Evolutionary conservation across 1,140 invertebrate genomes (phyloP).

Genomic region (Temnothorax curvispinosus): DNA sequence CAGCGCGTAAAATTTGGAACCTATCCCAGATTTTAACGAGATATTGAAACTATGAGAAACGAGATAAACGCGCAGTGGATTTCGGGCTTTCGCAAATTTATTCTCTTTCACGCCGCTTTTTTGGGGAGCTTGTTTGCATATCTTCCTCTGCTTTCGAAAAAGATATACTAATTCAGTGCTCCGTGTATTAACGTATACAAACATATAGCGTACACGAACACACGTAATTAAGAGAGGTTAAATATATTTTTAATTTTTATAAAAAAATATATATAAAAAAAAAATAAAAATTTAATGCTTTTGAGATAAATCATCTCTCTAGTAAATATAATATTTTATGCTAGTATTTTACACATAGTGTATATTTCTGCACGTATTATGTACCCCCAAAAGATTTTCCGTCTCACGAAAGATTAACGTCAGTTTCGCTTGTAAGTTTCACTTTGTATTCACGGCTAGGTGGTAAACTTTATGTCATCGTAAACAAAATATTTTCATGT

Average conservation of each 20-base stretch:
- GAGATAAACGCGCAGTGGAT: not conserved
- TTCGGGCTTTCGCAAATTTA: not conserved
- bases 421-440: conserved; percentile 10
- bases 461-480: conserved; percentile 14
- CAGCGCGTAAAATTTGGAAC: conserved; percentile 31
- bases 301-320: not conserved
- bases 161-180: not conserved
- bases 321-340: not conserved
- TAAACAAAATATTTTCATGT: conserved; percentile 40
- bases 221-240: not conserved
- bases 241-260: not conserved
- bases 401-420: not conserved
- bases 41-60: not conserved
- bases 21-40: not conserved
- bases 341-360: not conserved
- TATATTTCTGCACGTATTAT: not conserved
- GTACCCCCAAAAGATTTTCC: not conserved
- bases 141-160: not conserved
- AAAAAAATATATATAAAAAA: not conserved
- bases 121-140: not conserved
- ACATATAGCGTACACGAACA: not conserved
- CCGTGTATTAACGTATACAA: too few species aligned
- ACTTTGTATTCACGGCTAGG: not conserved
- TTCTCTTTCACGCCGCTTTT: not conserved
- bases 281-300: not conserved